phyloP scores from a whole-genome alignment of 37 sponge, comb jelly and placozoan genomes.

The Aplysina aerophoba region DNA sequence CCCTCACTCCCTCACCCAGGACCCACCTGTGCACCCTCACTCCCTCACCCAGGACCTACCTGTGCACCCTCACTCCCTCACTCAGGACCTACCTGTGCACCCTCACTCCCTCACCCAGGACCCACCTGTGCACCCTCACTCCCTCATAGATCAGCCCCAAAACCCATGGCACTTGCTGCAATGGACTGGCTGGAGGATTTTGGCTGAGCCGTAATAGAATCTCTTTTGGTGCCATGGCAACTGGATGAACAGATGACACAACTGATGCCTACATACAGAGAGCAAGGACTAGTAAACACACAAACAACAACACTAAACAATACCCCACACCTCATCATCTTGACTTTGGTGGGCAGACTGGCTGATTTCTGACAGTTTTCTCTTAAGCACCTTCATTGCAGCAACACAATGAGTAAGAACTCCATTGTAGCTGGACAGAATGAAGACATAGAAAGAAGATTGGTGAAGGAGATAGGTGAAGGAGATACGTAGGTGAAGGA shows the following conservation, averaged over 20 bases:
- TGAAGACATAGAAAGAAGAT: no score
- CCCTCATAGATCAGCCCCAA: slow-evolving; percentile 33
- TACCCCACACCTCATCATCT: no score
- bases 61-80: no score
- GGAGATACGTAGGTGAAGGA: no score
- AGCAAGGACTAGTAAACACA: not conserved
- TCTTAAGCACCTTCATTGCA: not conserved
- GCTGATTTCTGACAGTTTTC: slow-evolving; percentile 13
- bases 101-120: no score
- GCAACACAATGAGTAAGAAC: slow-evolving; percentile 23
- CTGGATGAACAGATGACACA: slow-evolving; percentile 12
- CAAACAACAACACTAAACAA: not conserved
- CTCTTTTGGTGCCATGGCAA: not conserved
- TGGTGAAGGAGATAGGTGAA: no score
- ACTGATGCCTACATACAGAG: not conserved
- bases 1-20: no score
- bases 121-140: no score
- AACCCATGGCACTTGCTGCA: slow-evolving; percentile 37
- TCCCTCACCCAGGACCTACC: no score
- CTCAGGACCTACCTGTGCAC: slow-evolving; percentile 14
- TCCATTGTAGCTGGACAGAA: slow-evolving; percentile 33
- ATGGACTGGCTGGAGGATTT: slow-evolving; percentile 2
- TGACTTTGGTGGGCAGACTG: not conserved
- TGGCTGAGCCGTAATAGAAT: not conserved
- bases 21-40: no score